Conservation (phyloP, 2,113 vertebrate species). For the Seriola dumerili region DNA sequence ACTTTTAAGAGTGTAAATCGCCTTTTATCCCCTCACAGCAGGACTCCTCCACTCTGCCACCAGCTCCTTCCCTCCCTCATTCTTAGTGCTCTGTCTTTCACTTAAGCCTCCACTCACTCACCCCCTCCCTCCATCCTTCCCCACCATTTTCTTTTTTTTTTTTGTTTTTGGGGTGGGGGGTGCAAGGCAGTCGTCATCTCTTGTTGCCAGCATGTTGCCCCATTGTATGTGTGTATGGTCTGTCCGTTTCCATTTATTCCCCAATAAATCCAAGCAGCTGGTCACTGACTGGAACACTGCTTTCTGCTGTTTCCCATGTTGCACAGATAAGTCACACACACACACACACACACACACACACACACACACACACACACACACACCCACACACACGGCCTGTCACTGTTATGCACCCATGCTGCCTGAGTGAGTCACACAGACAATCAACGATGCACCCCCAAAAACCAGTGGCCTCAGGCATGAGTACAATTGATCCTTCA, state of each 20-base stretch:
- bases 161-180: neutral
- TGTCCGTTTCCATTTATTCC: conserved; percentile 66
- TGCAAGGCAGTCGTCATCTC: conserved; percentile 15
- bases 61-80: conserved; percentile 3
- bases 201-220: conserved; percentile 29
- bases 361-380: conserved; percentile 10
- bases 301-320: conserved; percentile 54
- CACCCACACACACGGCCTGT: conserved; percentile 22
- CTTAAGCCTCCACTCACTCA: neutral
- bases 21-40: conserved; percentile 63
- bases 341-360: conserved; percentile 19
- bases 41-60: conserved; percentile 65
- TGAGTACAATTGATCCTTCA: conserved; percentile 60
- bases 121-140: neutral
- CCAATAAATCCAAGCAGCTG: conserved; percentile 64
- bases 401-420: conserved; percentile 32
- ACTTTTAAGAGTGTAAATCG: conserved; percentile 77
- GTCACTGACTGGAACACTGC: conserved; percentile 66
- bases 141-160: neutral
- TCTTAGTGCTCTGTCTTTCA: conserved; percentile 9
- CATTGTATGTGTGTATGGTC: conserved; percentile 24
- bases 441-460: conserved; percentile 56
- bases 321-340: conserved; percentile 54
- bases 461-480: conserved; percentile 51
- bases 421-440: conserved; percentile 38